Percentiles rank a stretch among this genome's conserved stretches.
phyloP scores from a whole-genome alignment of 2,888 invertebrate genomes.

The Acanthosepion lycidas region DNA sequence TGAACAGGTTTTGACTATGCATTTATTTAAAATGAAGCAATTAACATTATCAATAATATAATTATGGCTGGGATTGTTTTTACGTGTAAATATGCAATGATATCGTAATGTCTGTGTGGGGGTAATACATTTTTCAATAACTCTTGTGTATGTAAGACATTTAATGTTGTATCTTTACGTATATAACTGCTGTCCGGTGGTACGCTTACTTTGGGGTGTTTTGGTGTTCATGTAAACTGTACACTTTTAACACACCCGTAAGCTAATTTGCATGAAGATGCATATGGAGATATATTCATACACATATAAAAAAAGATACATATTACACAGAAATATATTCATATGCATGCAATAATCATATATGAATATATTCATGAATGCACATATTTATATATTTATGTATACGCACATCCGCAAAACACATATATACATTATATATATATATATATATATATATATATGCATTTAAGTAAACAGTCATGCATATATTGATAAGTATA shows the following conservation, averaged over 20 bases:
- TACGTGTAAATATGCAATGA: too few relatives aligned
- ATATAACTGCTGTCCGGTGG: slow-evolving; percentile 9
- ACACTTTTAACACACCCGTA: too few relatives aligned
- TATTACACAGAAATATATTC: slow-evolving; percentile 33
- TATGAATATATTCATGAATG: slow-evolving; percentile 20
- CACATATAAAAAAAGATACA: too few relatives aligned
- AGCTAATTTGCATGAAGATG: background rate
- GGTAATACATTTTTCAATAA: too few relatives aligned
- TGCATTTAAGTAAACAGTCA: background rate
- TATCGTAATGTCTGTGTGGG: too few relatives aligned
- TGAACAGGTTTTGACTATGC: too few relatives aligned
- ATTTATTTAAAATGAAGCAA: too few relatives aligned
- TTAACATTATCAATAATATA: too few relatives aligned
- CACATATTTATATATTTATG: background rate
- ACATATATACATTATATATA: background rate
- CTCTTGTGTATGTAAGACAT: background rate
- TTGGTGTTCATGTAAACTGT: too few relatives aligned
- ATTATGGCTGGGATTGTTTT: too few relatives aligned
- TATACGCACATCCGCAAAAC: background rate
- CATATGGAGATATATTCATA: background rate
- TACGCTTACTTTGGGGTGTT: background rate
- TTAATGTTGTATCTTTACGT: background rate
- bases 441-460: background rate
- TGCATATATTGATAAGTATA: background rate
- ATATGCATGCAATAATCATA: background rate